phyloP scores from a whole-genome alignment of 2,113 vertebrate species.

The Chamaea fasciata region DNA sequence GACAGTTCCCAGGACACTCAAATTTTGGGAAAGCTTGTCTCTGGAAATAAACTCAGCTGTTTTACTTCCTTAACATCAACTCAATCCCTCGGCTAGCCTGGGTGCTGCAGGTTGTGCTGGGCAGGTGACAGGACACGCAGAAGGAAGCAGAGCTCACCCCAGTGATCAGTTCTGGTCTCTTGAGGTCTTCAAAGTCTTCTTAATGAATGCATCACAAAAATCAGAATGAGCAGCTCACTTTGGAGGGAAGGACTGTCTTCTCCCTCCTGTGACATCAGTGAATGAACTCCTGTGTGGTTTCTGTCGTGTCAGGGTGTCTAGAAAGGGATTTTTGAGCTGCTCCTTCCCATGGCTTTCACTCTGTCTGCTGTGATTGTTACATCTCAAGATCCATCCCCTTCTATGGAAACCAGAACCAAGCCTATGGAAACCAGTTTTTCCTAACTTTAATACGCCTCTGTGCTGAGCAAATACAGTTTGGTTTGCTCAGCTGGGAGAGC shows the following conservation, averaged over 20 bases:
- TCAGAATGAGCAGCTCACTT: not conserved
- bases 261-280: not conserved
- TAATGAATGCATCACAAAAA: not conserved
- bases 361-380: not conserved
- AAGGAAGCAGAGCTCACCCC: not conserved
- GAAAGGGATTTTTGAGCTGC: not conserved
- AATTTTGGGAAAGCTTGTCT: not conserved
- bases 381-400: not conserved
- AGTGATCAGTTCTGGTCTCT: not conserved
- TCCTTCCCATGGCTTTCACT: not conserved
- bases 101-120: not conserved
- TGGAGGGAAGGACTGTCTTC: not conserved
- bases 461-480: not conserved
- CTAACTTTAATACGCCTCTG: not conserved
- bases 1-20: not conserved
- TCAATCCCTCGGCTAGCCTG: not conserved
- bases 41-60: not conserved
- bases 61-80: not conserved
- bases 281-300: not conserved
- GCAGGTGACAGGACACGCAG: not conserved
- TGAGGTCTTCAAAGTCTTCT: not conserved
- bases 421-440: not conserved
- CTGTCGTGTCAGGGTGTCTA: not conserved
- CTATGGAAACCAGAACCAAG: not conserved
- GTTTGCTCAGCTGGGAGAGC: conserved; percentile 20